Evolutionary conservation across 2,888 invertebrate species (phyloP).

Genomic region (Mimumesa dahlbomi): DNA sequence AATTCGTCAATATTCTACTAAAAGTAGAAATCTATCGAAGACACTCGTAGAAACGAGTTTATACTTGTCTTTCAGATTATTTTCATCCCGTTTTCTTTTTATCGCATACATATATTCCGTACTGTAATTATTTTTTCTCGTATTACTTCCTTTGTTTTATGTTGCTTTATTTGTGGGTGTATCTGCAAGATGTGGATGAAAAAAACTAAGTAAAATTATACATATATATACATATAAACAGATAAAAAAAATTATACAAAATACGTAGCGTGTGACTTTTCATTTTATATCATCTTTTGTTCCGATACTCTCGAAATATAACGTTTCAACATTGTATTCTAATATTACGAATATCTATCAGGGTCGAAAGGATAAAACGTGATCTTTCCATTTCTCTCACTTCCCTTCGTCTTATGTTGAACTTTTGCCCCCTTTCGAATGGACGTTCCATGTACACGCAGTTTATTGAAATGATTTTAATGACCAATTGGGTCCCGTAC

Average conservation of each 20-base stretch:
- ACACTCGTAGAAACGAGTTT: conserved; percentile 25
- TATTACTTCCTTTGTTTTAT: conserved; percentile 31
- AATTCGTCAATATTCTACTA: conserved; percentile 34
- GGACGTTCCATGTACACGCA: conserved; percentile 1
- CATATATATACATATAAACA: conserved; percentile 42
- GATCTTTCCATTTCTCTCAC: too few species aligned
- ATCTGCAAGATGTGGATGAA: conserved; percentile 52
- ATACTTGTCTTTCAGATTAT: conserved; percentile 21
- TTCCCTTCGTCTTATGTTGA: not conserved
- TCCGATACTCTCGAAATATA: conserved; percentile 15
- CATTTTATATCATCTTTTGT: conserved; percentile 22
- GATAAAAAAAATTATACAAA: conserved; percentile 41
- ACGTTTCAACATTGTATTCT: too few species aligned
- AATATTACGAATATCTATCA: too few species aligned
- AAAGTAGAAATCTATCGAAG: conserved; percentile 39
- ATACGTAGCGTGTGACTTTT: conserved; percentile 51
- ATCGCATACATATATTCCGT: conserved; percentile 22
- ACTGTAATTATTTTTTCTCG: conserved; percentile 46
- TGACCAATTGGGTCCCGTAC: conserved; percentile 18
- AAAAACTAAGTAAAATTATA: conserved; percentile 44
- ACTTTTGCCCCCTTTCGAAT: not conserved
- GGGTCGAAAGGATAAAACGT: too few species aligned
- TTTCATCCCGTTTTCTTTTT: conserved; percentile 5
- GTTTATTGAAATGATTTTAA: conserved; percentile 19
- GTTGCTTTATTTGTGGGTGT: conserved; percentile 48